Evolutionary conservation across 64 coral and sea anemone species (phyloP).

Genomic region (Hydrozoanthus tunicans): DNA sequence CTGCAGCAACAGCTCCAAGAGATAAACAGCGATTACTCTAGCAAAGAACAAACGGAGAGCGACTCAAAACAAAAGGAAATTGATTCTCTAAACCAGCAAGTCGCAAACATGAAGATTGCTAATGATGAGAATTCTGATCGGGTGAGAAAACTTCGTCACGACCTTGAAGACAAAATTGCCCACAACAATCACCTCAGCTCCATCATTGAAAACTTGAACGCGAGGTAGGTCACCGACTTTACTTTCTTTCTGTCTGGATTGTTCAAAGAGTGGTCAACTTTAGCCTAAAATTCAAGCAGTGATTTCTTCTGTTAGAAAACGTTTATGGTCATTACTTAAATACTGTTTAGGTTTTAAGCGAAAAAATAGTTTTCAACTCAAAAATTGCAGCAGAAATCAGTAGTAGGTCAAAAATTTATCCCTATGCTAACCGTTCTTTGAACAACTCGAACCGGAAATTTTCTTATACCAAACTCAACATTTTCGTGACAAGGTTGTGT

Average conservation of each 20-base stretch:
- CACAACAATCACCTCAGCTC: constrained; percentile 4
- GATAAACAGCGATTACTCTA: not conserved
- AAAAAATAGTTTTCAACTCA: too few relatives aligned
- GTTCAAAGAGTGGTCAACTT: too few relatives aligned
- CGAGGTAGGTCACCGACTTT: not conserved
- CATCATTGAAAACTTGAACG: constrained; percentile 17
- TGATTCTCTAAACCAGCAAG: not conserved
- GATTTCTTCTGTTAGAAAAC: too few relatives aligned
- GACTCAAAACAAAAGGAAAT: not conserved
- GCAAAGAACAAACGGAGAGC: not conserved
- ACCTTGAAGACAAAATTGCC: constrained; percentile 33
- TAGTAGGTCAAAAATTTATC: too few relatives aligned
- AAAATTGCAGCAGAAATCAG: too few relatives aligned
- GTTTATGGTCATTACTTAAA: too few relatives aligned
- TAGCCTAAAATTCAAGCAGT: too few relatives aligned
- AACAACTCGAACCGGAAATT: too few relatives aligned
- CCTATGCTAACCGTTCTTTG: too few relatives aligned
- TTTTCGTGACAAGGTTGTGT: not conserved
- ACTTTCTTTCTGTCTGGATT: too few relatives aligned
- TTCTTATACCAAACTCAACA: not conserved
- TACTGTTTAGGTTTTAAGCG: too few relatives aligned
- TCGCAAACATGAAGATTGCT: not conserved
- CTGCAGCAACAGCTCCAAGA: constrained; percentile 71
- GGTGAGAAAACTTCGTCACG: constrained; percentile 16
- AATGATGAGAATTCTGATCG: constrained; percentile 8